Percentiles rank a stretch among this genome's conserved stretches.
phyloP scores from a whole-genome alignment of 2,888 invertebrate species.

The Lithophane leautieri region DNA sequence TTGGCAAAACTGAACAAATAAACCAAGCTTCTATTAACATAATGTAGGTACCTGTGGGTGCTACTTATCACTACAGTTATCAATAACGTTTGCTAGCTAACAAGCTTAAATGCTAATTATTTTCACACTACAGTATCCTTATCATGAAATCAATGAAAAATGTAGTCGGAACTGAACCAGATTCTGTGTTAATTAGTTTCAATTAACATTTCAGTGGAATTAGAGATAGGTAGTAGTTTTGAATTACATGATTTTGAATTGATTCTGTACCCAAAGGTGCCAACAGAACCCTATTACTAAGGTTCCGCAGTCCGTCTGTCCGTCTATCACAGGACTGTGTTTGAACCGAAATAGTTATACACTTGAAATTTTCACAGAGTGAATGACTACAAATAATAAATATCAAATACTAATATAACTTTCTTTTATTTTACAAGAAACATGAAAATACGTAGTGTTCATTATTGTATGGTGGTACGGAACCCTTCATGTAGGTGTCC shows the following conservation, averaged over 20 bases:
- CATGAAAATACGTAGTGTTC: no score
- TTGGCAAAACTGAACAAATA: not conserved
- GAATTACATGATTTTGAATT: constrained; percentile 8
- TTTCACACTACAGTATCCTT: constrained; percentile 16
- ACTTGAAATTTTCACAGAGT: no score
- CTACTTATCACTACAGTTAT: constrained; percentile 23
- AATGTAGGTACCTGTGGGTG: not conserved
- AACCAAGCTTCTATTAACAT: not conserved
- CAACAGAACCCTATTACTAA: no score
- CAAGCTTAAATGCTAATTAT: constrained; percentile 28
- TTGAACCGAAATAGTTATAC: no score
- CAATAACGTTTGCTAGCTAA: not conserved
- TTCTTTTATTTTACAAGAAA: no score
- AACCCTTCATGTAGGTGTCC: not conserved
- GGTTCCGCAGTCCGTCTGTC: no score
- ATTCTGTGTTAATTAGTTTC: constrained; percentile 31
- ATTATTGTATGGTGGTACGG: not conserved
- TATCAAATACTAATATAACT: no score
- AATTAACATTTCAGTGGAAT: constrained; percentile 16
- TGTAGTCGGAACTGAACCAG: not conserved
- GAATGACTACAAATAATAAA: no score
- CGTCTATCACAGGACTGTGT: no score
- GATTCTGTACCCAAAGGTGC: no score
- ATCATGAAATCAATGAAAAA: constrained; percentile 36
- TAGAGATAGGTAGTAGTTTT: not conserved